Evolutionary conservation across 2,888 invertebrate species (phyloP).

Genomic region (Geophilus truncorum): DNA sequence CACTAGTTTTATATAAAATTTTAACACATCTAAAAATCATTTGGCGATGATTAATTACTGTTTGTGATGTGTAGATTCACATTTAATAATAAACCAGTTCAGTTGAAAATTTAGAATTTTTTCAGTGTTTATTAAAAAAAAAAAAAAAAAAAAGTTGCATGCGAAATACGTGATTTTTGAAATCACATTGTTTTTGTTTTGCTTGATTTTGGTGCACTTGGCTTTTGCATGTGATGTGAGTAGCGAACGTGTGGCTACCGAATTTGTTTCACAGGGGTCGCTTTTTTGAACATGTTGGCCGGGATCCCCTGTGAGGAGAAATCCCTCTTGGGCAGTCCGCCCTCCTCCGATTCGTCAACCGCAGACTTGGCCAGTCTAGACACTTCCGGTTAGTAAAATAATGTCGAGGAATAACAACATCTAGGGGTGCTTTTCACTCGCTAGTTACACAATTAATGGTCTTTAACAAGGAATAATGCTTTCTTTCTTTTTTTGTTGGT

Average conservation of each 20-base stretch:
- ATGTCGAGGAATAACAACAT: background rate
- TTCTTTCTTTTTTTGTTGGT: background rate
- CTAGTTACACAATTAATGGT: too few relatives aligned
- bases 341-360: background rate
- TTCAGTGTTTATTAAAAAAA: too few relatives aligned
- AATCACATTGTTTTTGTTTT: background rate
- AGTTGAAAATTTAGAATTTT: too few relatives aligned
- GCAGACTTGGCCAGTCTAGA: background rate
- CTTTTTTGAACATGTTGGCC: conserved; percentile 50
- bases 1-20: too few relatives aligned
- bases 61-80: too few relatives aligned
- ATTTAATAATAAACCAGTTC: too few relatives aligned
- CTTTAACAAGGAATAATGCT: background rate
- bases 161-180: too few relatives aligned
- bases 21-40: too few relatives aligned
- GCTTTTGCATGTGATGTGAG: conserved; percentile 29
- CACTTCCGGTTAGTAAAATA: conserved; percentile 14
- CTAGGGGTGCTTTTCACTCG: background rate
- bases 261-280: conserved; percentile 44
- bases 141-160: too few relatives aligned
- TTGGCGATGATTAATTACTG: too few relatives aligned
- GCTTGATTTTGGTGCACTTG: background rate
- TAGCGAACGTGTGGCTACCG: conserved; percentile 32
- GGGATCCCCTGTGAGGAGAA: conserved; percentile 46
- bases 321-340: background rate